These are phyloP conservation scores for Cyphotilapia sp. DNA, from an alignment of 2,113 vertebrate species.

Conservation along the genomic window DNA sequence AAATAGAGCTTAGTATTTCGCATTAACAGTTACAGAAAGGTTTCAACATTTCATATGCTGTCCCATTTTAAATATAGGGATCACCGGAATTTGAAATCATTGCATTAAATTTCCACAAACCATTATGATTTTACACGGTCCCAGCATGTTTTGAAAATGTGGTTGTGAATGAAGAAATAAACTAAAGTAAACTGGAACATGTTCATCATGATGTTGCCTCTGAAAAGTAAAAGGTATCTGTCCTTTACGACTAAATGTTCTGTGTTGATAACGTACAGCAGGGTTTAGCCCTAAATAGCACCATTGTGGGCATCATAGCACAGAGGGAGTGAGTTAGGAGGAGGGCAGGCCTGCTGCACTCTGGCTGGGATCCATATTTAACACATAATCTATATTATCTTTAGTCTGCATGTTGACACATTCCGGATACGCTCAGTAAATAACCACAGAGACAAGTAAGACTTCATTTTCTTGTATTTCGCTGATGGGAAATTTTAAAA, in stretches of 20 bases:
- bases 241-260: neutral
- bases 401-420: neutral
- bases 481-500: neutral
- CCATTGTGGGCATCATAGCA: neutral
- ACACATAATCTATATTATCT: conserved; percentile 2
- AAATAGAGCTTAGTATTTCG: neutral
- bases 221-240: neutral
- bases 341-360: neutral
- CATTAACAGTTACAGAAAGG: neutral
- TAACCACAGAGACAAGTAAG: conserved; percentile 18
- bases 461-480: neutral
- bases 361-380: neutral
- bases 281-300: neutral
- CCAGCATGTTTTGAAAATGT: neutral
- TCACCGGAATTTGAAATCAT: neutral
- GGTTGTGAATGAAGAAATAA: neutral
- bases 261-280: neutral
- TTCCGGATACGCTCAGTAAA: neutral
- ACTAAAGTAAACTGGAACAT: neutral
- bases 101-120: neutral
- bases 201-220: neutral
- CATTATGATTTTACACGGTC: neutral
- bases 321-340: neutral
- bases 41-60: neutral
- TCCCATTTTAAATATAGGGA: neutral